Conservation (phyloP, 37 sponge, comb jelly and placozoan species). For the Corticium candelabrum region DNA sequence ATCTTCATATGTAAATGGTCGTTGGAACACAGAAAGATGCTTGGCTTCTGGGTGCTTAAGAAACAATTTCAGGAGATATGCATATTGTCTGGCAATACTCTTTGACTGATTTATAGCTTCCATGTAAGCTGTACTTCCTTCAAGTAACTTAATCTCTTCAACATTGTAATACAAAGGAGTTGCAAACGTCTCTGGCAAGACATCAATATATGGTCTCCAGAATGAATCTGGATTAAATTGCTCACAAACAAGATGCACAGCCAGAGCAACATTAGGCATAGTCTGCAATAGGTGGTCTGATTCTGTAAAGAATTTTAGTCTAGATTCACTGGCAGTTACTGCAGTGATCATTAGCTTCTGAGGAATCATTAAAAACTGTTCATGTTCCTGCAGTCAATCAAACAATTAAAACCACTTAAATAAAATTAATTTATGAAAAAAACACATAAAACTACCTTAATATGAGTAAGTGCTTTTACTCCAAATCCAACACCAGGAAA, state of each 20-base stretch:
- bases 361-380: neutral
- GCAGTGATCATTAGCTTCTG: neutral
- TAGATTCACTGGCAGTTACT: neutral
- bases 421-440: no score
- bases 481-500: neutral
- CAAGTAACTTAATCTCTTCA: neutral
- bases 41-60: neutral
- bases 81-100: neutral
- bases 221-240: neutral
- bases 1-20: neutral
- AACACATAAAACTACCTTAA: no score
- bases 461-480: neutral
- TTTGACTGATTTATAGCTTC: neutral
- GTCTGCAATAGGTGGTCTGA: neutral
- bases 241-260: neutral
- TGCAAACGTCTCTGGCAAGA: neutral
- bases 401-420: no score
- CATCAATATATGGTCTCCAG: neutral
- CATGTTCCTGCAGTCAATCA: neutral
- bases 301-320: neutral
- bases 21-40: neutral
- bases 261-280: neutral
- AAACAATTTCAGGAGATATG: neutral
- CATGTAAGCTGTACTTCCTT: neutral
- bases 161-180: neutral